phyloP scores from a whole-genome alignment of 2,113 vertebrate species.

The Pseudopipra pipra region DNA sequence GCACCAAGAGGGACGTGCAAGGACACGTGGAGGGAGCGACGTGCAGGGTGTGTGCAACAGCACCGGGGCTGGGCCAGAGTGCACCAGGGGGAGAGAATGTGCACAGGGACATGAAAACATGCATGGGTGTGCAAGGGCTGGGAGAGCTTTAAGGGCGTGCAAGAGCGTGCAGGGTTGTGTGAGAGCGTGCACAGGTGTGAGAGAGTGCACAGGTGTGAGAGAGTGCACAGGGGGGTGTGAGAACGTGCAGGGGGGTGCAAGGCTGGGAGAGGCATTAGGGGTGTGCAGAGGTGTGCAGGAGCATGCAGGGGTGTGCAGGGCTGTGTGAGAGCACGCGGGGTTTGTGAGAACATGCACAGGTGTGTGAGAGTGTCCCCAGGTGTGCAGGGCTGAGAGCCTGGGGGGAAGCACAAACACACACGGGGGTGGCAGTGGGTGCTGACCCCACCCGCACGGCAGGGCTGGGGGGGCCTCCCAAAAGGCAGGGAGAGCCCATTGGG shows the following conservation, averaged over 20 bases:
- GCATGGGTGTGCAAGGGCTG: not conserved
- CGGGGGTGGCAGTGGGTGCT: not conserved
- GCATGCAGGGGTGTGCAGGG: not conserved
- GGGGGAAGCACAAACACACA: not conserved
- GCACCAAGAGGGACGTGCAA: not conserved
- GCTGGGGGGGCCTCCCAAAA: not conserved
- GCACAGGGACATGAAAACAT: not conserved
- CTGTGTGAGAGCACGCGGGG: not conserved
- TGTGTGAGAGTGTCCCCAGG: not conserved
- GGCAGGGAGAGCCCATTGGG: rapidly evolving
- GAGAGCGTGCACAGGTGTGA: not conserved
- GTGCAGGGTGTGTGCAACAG: not conserved
- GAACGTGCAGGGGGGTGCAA: not conserved
- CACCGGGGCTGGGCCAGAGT: not conserved
- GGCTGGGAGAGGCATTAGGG: not conserved
- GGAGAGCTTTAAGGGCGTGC: not conserved
- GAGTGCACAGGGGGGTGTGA: not conserved
- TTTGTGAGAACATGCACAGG: too few species aligned
- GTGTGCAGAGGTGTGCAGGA: not conserved
- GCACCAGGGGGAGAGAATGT: not conserved
- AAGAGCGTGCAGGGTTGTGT: rapidly evolving
- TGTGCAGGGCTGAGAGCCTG: not conserved
- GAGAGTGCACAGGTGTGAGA: not conserved
- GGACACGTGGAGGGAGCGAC: not conserved
- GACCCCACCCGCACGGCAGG: not conserved